Conservation (phyloP, 64 coral and sea anemone species). For the Montipora foliosa region DNA sequence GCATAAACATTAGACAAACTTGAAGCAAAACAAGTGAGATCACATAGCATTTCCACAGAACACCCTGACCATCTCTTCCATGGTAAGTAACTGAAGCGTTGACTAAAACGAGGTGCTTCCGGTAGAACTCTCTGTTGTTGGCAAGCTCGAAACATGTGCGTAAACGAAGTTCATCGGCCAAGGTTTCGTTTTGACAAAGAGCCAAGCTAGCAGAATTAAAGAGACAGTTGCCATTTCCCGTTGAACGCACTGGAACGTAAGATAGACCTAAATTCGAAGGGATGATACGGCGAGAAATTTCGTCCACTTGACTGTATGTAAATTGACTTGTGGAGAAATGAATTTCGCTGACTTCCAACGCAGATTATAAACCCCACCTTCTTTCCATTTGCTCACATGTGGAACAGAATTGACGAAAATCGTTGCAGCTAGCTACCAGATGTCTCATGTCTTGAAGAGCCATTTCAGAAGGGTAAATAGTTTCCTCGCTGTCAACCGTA, state of each 20-base stretch:
- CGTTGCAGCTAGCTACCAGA: not conserved
- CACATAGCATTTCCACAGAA: conserved; percentile 9
- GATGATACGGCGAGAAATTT: conserved; percentile 27
- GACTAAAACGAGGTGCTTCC: conserved; percentile 18
- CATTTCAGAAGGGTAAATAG: not conserved
- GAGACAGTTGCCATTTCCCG: conserved; percentile 67
- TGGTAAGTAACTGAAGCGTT: conserved; percentile 16
- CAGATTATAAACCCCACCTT: not conserved
- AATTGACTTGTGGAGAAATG: conserved; percentile 17
- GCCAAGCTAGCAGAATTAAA: conserved; percentile 55
- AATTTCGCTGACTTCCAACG: not conserved
- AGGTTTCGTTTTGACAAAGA: conserved; percentile 42
- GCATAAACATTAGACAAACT: conserved; percentile 3
- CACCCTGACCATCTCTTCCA: not conserved
- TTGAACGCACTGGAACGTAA: conserved; percentile 5
- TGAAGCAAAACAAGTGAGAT: conserved; percentile 32
- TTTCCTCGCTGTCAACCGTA: too few species aligned
- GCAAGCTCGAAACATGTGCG: conserved; percentile 24
- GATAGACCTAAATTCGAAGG: not conserved
- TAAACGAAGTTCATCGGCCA: conserved; percentile 40
- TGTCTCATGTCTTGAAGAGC: not conserved
- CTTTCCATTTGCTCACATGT: not conserved
- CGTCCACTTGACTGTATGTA: not conserved
- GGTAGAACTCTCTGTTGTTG: conserved; percentile 54
- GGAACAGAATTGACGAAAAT: not conserved